Percentiles rank a stretch among this genome's conserved stretches.
Evolutionary conservation across 30 jellyfish, hydroid and myxozoan genomes (phyloP).

Genomic region (Mastigias papua): DNA sequence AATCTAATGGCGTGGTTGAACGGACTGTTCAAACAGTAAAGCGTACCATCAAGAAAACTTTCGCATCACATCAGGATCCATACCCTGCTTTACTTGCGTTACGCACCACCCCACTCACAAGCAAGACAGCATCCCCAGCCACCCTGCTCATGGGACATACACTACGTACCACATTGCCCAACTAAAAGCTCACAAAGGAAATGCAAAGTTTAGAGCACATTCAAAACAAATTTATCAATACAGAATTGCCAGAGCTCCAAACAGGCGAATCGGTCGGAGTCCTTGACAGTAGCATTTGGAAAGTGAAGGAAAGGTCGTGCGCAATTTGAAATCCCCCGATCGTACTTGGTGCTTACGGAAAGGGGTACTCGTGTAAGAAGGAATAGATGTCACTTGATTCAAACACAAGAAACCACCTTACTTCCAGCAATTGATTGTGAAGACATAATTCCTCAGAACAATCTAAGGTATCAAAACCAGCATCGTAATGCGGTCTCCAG

Average conservation of each 20-base stretch:
- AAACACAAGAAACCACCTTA: background rate
- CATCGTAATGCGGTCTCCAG: background rate
- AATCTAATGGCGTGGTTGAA: too few relatives aligned
- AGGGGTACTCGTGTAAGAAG: background rate
- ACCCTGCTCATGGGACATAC: background rate
- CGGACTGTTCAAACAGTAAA: too few relatives aligned
- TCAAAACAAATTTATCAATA: background rate
- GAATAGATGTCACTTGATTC: background rate
- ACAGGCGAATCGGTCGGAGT: background rate
- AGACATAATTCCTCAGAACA: background rate
- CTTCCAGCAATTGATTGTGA: background rate
- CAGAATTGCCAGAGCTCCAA: slow-evolving; percentile 1
- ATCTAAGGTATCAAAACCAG: background rate
- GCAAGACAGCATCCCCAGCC: background rate
- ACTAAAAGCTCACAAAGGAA: background rate
- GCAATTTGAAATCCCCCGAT: background rate
- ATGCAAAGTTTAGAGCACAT: background rate
- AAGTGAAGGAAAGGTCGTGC: background rate
- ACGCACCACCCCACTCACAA: too few relatives aligned
- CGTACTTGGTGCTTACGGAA: background rate
- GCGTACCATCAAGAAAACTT: too few relatives aligned
- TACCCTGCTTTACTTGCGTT: too few relatives aligned
- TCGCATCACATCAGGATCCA: too few relatives aligned
- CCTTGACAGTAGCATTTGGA: background rate
- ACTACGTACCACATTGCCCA: background rate